Percentiles rank a stretch among this genome's conserved stretches.
phyloP scores from a whole-genome alignment of 1,140 invertebrate genomes.

The Oedothorax gibbosus region DNA sequence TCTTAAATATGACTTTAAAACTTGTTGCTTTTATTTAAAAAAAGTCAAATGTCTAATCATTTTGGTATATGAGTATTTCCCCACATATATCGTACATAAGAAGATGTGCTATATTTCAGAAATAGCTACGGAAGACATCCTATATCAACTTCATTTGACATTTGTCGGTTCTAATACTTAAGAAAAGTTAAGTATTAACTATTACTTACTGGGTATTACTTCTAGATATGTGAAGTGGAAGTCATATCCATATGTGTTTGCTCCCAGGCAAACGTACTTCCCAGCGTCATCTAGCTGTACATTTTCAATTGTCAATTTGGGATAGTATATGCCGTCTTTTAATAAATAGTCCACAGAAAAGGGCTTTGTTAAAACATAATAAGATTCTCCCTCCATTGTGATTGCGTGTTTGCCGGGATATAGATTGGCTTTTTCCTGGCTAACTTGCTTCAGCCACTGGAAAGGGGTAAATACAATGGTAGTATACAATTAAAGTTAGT shows the following conservation, averaged over 20 bases:
- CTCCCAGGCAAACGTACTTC: conserved; percentile 65
- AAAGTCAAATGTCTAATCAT: too few relatives aligned
- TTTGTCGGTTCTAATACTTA: too few relatives aligned
- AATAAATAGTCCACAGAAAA: conserved; percentile 20
- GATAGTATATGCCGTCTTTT: conserved; percentile 63
- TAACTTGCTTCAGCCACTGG: conserved; percentile 62
- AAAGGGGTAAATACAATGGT: background rate
- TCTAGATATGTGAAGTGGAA: conserved; percentile 63
- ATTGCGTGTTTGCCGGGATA: background rate
- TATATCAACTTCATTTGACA: too few relatives aligned
- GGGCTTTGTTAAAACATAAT: conserved; percentile 38
- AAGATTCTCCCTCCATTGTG: conserved; percentile 55
- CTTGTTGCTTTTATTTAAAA: too few relatives aligned
- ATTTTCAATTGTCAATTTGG: conserved; percentile 64
- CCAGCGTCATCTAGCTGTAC: conserved; percentile 63
- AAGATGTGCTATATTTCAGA: too few relatives aligned
- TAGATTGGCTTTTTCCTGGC: background rate
- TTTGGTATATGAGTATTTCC: too few relatives aligned
- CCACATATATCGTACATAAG: too few relatives aligned
- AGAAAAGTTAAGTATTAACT: background rate
- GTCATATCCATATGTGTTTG: conserved; percentile 65
- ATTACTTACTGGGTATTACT: conserved; percentile 63
- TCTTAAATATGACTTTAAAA: too few relatives aligned
- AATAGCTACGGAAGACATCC: too few relatives aligned
- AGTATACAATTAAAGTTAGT: too few relatives aligned